Conservation (phyloP, 2,888 invertebrate genomes). For the Eristalinus sepulchralis region DNA sequence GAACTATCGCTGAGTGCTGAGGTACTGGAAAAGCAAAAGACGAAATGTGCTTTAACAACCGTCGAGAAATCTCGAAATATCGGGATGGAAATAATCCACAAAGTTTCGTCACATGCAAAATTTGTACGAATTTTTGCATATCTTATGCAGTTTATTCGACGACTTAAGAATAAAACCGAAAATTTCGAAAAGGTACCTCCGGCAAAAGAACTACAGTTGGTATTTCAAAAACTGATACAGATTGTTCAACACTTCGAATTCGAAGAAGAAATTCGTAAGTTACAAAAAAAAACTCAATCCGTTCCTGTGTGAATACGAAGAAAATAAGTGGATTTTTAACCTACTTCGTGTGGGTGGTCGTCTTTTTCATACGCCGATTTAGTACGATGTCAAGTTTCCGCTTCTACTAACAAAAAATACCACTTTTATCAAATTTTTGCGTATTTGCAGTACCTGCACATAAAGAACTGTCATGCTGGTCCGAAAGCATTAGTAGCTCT, state of each 20-base stretch:
- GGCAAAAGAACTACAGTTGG: neutral
- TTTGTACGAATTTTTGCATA: neutral
- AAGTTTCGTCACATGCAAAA: neutral
- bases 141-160: neutral
- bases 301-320: neutral
- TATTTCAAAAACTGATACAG: neutral
- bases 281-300: conserved; percentile 16
- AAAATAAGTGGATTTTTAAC: neutral
- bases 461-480: too few relatives aligned
- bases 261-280: conserved; percentile 20
- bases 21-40: conserved; percentile 1
- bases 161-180: neutral
- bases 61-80: neutral
- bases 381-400: conserved; percentile 25
- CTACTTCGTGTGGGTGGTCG: conserved; percentile 33
- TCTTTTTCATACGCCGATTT: conserved; percentile 3
- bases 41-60: neutral
- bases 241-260: conserved; percentile 42
- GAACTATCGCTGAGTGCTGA: too few relatives aligned
- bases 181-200: neutral
- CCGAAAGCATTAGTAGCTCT: too few relatives aligned
- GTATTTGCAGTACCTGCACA: too few relatives aligned
- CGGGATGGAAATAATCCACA: neutral
- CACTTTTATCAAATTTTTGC: conserved; percentile 2
- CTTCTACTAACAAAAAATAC: conserved; percentile 8